phyloP scores from a whole-genome alignment of 2,888 invertebrate species.

The Hirtodrosophila histrioides region DNA sequence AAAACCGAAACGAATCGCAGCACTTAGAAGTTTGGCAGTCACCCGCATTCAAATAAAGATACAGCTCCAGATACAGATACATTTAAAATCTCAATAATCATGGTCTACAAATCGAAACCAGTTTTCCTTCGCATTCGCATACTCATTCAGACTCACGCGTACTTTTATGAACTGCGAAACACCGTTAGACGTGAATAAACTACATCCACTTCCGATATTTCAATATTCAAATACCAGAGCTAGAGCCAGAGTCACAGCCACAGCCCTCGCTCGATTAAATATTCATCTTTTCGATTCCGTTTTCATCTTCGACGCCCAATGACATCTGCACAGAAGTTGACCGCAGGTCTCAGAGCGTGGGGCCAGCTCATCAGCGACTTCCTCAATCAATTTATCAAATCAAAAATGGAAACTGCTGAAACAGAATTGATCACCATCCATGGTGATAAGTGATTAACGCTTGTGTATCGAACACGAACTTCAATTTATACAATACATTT shows the following conservation, averaged over 20 bases:
- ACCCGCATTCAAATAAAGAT: slow-evolving; percentile 54
- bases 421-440: slow-evolving; percentile 4
- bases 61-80: slow-evolving; percentile 15
- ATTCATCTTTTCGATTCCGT: slow-evolving; percentile 44
- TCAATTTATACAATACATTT: no score
- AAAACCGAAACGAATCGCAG: slow-evolving; percentile 52
- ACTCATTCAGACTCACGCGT: slow-evolving; percentile 23
- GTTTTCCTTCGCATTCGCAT: slow-evolving; percentile 65
- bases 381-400: slow-evolving; percentile 61
- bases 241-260: slow-evolving; percentile 4
- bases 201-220: slow-evolving; percentile 61
- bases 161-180: slow-evolving; percentile 35
- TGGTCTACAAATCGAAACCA: slow-evolving; percentile 54
- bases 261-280: slow-evolving; percentile 27
- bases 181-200: slow-evolving; percentile 72
- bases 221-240: slow-evolving; percentile 3
- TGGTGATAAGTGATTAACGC: not conserved
- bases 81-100: slow-evolving; percentile 23
- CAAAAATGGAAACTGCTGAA: not conserved
- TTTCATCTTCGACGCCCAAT: slow-evolving; percentile 55
- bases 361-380: slow-evolving; percentile 49
- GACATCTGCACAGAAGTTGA: slow-evolving; percentile 27
- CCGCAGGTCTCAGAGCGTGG: slow-evolving; percentile 16
- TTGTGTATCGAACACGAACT: no score
- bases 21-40: slow-evolving; percentile 58